Evolutionary conservation across 2,113 vertebrate species (phyloP), one percentile per base, ranked within the genome.

Genomic region (Sander lucioperca): DNA sequence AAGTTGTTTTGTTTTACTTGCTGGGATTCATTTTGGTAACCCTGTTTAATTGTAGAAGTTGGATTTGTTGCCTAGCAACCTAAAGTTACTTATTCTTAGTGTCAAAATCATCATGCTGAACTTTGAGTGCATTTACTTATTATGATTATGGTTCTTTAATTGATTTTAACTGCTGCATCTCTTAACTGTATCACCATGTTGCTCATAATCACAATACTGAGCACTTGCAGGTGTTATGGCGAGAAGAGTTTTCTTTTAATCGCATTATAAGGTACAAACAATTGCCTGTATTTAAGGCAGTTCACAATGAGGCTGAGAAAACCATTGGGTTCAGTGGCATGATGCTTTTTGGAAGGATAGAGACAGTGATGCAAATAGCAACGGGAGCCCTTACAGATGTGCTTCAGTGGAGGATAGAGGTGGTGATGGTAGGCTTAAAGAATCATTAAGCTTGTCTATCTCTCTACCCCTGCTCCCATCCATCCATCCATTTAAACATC

Each of bases 31-130:
- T 62, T 75, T 59, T 56, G 47, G 19, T 19, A 48, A 76, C 30
- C 54, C 47, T 63, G 53, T 23, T 78, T 62, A 62, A 30, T 76
- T 66, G 21, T 27, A 43, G 8, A 36, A 62, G 54, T 79, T 86
- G 33, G 23, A 72, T 61, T 18, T 76, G 92, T 91, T 80, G 77
- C 89, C 27, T 51, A 76, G 86, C 88, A 88, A 88, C 82, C 6
- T 23, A 33, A 39, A 54, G 5, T 64, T 64, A 53, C 61, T 68
- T 69, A 67, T n/a, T 74, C 14, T 74, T 36, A 18, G 39, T 62
- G 51, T 85, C 75, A 64, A 43, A 69, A 30, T 36, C 57, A 65
- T 77, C 77, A 76, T 25, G 15, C 25, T 64, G 45, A 82, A 67
- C 57, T 65, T 27, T 56, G n/a, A 69, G 33, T n/a, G 23, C 23